Percentiles rank a stretch among this genome's conserved stretches.
Conservation (phyloP, 2,888 invertebrate species). For the Apamea epomidion region DNA sequence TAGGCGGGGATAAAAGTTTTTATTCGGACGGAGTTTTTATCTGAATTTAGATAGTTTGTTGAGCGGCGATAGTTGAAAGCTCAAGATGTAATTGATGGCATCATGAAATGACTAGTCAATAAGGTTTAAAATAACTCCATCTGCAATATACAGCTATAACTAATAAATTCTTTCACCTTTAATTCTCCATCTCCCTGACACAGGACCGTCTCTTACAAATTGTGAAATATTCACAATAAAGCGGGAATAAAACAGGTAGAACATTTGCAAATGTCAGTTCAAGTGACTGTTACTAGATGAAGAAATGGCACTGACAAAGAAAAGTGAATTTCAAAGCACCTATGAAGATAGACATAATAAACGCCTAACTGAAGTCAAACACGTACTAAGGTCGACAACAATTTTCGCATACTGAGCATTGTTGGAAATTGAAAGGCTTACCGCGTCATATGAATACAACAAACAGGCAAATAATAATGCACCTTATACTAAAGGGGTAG, state of each 20-base stretch:
- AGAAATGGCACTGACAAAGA: slow-evolving; percentile 58
- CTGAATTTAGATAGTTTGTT: slow-evolving; percentile 53
- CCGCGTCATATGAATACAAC: slow-evolving; percentile 73
- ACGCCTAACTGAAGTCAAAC: slow-evolving; percentile 74
- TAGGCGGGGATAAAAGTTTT: slow-evolving; percentile 71
- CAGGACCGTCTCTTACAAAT: slow-evolving; percentile 12
- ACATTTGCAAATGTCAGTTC: slow-evolving; percentile 59
- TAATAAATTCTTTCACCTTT: background rate
- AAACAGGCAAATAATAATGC: slow-evolving; percentile 54
- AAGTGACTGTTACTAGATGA: slow-evolving; percentile 63
- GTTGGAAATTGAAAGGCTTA: slow-evolving; percentile 83
- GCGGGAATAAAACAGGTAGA: slow-evolving; percentile 35
- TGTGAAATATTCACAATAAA: slow-evolving; percentile 42
- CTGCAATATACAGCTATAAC: background rate
- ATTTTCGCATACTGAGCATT: slow-evolving; percentile 85
- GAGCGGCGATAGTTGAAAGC: slow-evolving; percentile 35
- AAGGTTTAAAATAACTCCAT: background rate
- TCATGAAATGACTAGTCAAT: background rate
- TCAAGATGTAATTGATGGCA: slow-evolving; percentile 10
- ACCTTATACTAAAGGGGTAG: slow-evolving; percentile 59
- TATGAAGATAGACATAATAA: slow-evolving; percentile 68
- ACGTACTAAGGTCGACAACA: slow-evolving; percentile 84
- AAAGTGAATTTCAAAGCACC: slow-evolving; percentile 72
- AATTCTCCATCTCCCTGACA: background rate
- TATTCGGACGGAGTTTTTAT: slow-evolving; percentile 56